These are phyloP conservation scores for Paradisaea rubra DNA, from an alignment of 2,113 vertebrate genomes.

Conservation along the genomic window DNA sequence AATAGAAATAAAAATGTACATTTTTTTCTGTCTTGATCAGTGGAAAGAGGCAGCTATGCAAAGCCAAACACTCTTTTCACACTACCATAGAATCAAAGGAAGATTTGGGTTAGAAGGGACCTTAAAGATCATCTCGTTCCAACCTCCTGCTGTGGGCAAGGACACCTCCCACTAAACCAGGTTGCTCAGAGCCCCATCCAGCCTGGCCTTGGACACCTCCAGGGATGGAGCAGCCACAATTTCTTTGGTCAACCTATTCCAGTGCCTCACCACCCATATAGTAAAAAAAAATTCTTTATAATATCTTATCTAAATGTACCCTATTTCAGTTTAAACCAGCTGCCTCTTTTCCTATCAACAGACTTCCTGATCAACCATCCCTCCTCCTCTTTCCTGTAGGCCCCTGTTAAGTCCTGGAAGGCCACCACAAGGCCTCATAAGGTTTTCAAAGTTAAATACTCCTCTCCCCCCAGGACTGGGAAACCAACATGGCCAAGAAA, in stretches of 20 bases:
- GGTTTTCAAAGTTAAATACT: neutral
- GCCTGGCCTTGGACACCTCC: neutral
- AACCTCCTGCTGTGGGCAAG: fast-evolving
- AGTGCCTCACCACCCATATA: neutral
- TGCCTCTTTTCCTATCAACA: neutral
- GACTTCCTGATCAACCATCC: neutral
- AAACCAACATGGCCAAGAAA: neutral
- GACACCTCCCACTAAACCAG: neutral
- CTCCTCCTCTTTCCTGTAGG: neutral
- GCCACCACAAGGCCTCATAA: neutral
- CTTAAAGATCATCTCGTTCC: neutral
- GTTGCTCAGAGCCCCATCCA: neutral
- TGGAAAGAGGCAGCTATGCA: neutral
- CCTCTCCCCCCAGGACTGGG: neutral
- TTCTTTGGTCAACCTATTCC: neutral
- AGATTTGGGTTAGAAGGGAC: fast-evolving
- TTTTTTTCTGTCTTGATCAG: neutral
- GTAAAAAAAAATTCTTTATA: neutral
- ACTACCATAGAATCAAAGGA: neutral
- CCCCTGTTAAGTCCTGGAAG: neutral
- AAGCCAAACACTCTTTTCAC: neutral
- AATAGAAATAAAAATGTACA: neutral
- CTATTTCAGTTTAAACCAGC: neutral
- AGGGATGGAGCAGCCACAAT: fast-evolving
- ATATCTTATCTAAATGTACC: neutral